A percentile compares a stretch with the other conserved stretches of the same genome.
phyloP scores from a whole-genome alignment of 1,140 invertebrate genomes.

The Schlechtendalia chinensis region DNA sequence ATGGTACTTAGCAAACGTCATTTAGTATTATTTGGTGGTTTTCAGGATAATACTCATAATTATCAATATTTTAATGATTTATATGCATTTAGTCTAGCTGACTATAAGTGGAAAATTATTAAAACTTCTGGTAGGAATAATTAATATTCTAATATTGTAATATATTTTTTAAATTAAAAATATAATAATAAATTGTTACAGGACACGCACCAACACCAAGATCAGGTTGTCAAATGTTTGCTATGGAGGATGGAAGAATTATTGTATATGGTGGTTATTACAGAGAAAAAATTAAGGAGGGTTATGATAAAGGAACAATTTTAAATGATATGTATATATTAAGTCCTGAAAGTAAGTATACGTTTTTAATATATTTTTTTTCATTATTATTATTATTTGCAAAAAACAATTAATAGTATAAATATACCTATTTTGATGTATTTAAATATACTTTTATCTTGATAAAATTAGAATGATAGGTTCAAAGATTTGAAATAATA shows the following conservation, averaged over 20 bases:
- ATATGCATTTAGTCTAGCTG: conserved; percentile 77
- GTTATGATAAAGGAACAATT: conserved; percentile 76
- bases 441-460: too few species aligned
- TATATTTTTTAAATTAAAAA: neutral
- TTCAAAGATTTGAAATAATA: too few species aligned
- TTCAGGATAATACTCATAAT: conserved; percentile 82
- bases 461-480: too few species aligned
- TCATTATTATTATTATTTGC: too few species aligned
- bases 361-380: too few species aligned
- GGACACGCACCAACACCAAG: conserved; percentile 66
- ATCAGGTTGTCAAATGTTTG: conserved; percentile 71
- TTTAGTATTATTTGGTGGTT: conserved; percentile 87
- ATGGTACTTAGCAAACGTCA: conserved; percentile 79
- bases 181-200: conserved; percentile 50
- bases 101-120: conserved; percentile 77
- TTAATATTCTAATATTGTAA: neutral
- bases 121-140: conserved; percentile 62
- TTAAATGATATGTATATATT: conserved; percentile 82
- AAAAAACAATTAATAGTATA: too few species aligned
- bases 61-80: conserved; percentile 91
- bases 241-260: conserved; percentile 65
- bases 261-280: conserved; percentile 86
- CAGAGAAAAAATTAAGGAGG: conserved; percentile 74
- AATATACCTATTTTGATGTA: too few species aligned
- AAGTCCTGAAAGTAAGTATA: conserved; percentile 66